Conservation (phyloP, 1,140 invertebrate genomes). For the Caenorhabditis latens region DNA sequence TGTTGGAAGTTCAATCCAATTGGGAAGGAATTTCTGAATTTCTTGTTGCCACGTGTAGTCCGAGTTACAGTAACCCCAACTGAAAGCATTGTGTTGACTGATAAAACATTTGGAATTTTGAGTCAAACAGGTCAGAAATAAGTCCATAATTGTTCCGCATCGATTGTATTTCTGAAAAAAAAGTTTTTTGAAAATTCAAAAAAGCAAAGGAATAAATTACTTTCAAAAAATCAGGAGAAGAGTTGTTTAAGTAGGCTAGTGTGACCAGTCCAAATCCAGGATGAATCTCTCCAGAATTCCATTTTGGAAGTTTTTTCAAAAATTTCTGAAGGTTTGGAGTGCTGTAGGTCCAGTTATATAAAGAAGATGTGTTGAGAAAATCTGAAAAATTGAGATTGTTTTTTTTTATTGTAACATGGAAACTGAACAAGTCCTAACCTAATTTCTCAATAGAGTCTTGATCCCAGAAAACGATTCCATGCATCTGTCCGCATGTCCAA, state of each 20-base stretch:
- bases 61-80: conserved; percentile 53
- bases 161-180: conserved; percentile 1
- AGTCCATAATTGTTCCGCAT: conserved; percentile 62
- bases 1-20: background rate
- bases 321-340: background rate
- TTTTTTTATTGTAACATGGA: too few relatives aligned
- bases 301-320: conserved; percentile 14
- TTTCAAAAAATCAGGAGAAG: background rate
- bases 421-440: background rate
- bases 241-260: conserved; percentile 35
- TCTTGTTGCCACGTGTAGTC: conserved; percentile 43
- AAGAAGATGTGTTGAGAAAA: conserved; percentile 6
- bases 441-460: background rate
- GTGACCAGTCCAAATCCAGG: conserved; percentile 61
- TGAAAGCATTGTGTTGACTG: conserved; percentile 51
- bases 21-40: background rate
- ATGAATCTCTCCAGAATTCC: conserved; percentile 5
- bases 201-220: background rate
- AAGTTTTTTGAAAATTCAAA: background rate
- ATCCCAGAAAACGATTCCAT: conserved; percentile 61
- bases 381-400: background rate
- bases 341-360: conserved; percentile 27
- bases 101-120: conserved; percentile 44
- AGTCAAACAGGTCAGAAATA: conserved; percentile 30
- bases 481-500: conserved; percentile 61